Conservation (phyloP, 2,113 vertebrate species). For the Saguinus imperator region DNA sequence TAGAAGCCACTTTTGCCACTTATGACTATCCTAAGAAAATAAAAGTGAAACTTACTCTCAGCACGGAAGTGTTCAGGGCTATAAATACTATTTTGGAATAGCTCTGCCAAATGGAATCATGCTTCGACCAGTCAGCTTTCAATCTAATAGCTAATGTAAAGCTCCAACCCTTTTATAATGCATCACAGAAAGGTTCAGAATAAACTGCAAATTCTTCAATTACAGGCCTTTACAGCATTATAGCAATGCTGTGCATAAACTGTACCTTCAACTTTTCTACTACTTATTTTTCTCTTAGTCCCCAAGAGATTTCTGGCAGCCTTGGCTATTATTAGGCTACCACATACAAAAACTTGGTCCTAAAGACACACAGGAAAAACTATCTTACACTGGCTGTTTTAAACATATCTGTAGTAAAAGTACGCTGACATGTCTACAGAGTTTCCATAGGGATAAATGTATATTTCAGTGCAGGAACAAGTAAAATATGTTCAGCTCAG, state of each 20-base stretch:
- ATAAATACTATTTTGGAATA: background rate
- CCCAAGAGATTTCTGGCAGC: conserved; percentile 1
- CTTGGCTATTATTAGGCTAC: background rate
- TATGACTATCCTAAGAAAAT: conserved; percentile 26
- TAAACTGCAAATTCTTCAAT: background rate
- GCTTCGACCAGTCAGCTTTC: conserved; percentile 47
- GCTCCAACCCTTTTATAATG: background rate
- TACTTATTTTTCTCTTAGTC: background rate
- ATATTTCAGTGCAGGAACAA: background rate
- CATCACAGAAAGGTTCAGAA: conserved; percentile 42
- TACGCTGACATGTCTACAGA: background rate
- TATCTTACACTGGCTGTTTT: conserved; percentile 5
- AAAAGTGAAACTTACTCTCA: conserved; percentile 35
- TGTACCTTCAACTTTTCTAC: conserved; percentile 26
- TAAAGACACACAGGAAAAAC: background rate
- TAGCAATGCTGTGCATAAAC: background rate
- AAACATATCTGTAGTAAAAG: background rate
- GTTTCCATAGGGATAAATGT: background rate
- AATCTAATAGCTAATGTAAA: conserved; percentile 25
- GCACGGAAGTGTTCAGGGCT: background rate
- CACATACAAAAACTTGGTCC: background rate
- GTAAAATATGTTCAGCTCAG: conserved; percentile 8
- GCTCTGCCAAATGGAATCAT: conserved; percentile 24
- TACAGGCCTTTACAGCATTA: background rate
- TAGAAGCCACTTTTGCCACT: background rate